Evolutionary conservation across 2,797 vertebrate species (phyloP).

Genomic region (Diplodus sargus): DNA sequence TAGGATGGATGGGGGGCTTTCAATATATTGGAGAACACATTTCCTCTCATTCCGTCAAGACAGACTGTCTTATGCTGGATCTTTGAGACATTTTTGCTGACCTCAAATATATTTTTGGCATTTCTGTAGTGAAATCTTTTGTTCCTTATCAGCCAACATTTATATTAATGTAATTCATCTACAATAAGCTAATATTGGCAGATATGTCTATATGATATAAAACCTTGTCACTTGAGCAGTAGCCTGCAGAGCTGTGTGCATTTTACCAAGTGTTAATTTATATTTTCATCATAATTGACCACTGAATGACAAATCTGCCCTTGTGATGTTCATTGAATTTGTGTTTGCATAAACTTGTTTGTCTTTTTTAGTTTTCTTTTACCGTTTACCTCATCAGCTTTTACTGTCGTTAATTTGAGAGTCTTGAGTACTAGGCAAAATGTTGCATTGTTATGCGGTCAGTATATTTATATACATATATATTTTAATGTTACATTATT

Average conservation of each 20-base stretch:
- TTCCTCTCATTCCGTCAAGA: not conserved
- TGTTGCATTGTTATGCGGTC: not conserved
- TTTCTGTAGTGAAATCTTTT: not conserved
- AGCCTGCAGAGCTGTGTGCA: not conserved
- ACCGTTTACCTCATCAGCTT: not conserved
- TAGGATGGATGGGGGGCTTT: not conserved
- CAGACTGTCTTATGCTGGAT: not conserved
- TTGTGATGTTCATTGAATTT: not conserved
- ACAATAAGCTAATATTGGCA: not conserved
- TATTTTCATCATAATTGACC: not conserved
- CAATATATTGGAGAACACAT: not conserved
- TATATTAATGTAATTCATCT: not conserved
- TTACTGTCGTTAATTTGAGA: not conserved
- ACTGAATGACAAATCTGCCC: not conserved
- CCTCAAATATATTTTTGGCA: no score
- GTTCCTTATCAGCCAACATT: not conserved
- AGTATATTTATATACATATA: not conserved
- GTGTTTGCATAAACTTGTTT: not conserved
- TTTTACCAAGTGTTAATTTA: not conserved
- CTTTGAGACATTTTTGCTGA: no score
- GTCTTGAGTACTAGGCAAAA: not conserved
- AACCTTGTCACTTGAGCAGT: not conserved
- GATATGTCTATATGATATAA: not conserved
- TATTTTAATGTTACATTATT: not conserved
- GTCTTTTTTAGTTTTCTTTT: not conserved